phyloP scores from a whole-genome alignment of 2,888 invertebrate genomes.

The Eristalis tenax region DNA sequence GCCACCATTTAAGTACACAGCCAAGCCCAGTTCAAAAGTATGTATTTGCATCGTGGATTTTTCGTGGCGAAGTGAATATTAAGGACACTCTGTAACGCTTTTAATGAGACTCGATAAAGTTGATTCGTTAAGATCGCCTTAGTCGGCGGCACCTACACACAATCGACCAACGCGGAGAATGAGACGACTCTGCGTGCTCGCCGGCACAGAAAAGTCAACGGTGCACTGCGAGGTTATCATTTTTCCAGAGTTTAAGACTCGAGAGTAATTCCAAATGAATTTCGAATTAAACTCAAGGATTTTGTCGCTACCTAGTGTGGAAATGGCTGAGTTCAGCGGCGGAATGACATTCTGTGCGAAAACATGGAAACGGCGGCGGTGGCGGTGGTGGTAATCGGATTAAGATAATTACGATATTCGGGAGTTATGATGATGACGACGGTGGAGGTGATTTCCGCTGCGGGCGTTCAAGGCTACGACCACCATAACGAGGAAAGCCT shows the following conservation, averaged over 20 bases:
- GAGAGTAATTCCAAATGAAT: constrained; percentile 8
- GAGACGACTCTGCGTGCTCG: background rate
- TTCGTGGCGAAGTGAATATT: constrained; percentile 5
- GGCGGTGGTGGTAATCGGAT: background rate
- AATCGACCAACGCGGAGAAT: background rate
- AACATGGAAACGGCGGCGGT: background rate
- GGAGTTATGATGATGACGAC: background rate
- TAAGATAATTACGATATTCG: background rate
- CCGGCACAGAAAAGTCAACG: background rate
- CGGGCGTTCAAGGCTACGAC: no score
- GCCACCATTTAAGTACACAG: background rate
- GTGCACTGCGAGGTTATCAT: background rate
- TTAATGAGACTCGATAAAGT: constrained; percentile 46
- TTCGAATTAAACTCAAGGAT: background rate
- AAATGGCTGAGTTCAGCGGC: background rate
- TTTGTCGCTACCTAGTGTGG: background rate
- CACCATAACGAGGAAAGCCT: background rate
- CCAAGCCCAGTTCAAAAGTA: background rate
- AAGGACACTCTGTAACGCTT: background rate
- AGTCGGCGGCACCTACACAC: background rate
- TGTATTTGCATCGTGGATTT: background rate
- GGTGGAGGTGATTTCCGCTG: background rate
- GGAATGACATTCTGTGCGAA: background rate
- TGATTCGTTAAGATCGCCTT: constrained; percentile 23
- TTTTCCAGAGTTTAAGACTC: background rate